Base-by-base conservation (phyloP, 1,140 invertebrate species). In the Procambarus virginalis region DNA sequence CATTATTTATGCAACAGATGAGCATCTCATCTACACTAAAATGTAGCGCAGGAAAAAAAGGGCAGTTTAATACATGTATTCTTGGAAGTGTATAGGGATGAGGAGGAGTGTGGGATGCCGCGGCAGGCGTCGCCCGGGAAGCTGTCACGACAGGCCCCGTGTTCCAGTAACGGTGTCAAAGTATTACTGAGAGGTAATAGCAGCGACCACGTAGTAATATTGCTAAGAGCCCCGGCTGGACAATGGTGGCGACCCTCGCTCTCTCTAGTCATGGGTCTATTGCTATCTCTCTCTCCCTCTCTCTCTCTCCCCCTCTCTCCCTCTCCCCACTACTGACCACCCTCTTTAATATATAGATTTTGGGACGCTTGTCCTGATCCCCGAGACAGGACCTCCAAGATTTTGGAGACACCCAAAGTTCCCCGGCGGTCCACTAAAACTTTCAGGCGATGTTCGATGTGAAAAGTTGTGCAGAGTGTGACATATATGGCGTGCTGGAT, bases 201-300 rank as follows among this genome's bases (percentile, higher is more conserved):
- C 17, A 82, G 80, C 9, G 80, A 3, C 68, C 76, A 6, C 10
- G 80, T 58, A 64, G 80, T 82, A 84, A 84, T 84, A 84, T 84
- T 48, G 46, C 82, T 84, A 84, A 84, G 70, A 84, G 82, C 34
- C 22, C 49, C 82, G 0, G 70, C 82, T 51, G 82, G 82, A 84
- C 82, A 84, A 84, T 84, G n/a, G 82, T 75, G 17, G 70, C 48
- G 12, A 64, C 46, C 80, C 49, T 64, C 64, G 1, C 82, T 14
- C 60, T 12, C 60, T 49, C 81, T 48, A 14, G 46, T 14, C n/a
- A 22, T 83, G 34, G 70, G 64, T 84, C 82, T 73, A 60, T 68
- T 64, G 70, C 82, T 84, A 64, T 84, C 82, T 84, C 82, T 84
- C 82, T 84, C 82, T 84, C 82, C 73, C 82, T 84, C 82, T 70